Evolutionary conservation across 2,113 vertebrate genomes (phyloP).

Genomic region (Zeus faber): DNA sequence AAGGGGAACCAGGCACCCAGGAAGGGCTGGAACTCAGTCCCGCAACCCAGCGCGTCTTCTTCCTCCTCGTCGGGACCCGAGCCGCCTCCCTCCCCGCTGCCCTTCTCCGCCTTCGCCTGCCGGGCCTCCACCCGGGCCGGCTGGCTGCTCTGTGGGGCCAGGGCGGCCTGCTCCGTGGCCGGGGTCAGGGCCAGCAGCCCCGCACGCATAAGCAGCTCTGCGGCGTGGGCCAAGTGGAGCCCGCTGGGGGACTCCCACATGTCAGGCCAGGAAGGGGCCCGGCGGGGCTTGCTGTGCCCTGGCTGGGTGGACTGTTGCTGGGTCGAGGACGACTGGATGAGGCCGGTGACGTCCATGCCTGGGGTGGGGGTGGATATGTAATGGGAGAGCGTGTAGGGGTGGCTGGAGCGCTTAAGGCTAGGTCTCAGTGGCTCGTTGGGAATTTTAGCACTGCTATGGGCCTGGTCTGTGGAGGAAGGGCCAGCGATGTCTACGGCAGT

Average conservation of each 20-base stretch:
- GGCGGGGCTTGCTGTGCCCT: constrained; percentile 84
- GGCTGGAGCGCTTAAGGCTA: constrained; percentile 90
- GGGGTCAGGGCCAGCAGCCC: constrained; percentile 81
- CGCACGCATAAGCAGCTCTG: constrained; percentile 94
- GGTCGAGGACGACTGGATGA: constrained; percentile 87
- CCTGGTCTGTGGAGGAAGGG: constrained; percentile 82
- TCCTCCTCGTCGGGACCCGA: constrained; percentile 79
- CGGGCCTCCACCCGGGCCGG: constrained; percentile 48
- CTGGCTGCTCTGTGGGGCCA: constrained; percentile 56
- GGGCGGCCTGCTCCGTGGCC: constrained; percentile 58
- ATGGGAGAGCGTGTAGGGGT: constrained; percentile 86
- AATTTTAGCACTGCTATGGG: constrained; percentile 92
- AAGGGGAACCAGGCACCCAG: constrained; percentile 87
- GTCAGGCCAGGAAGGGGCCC: constrained; percentile 85
- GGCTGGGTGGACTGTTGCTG: constrained; percentile 74
- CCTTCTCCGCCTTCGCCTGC: constrained; percentile 71
- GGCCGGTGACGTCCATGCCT: constrained; percentile 82
- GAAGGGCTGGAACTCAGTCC: constrained; percentile 94
- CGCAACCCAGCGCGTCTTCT: constrained; percentile 85
- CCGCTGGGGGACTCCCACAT: constrained; percentile 89
- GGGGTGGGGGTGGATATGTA: constrained; percentile 74
- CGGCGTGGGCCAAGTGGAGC: constrained; percentile 93
- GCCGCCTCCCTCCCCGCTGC: constrained; percentile 80
- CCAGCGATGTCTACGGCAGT: constrained; percentile 76
- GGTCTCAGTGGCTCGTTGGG: constrained; percentile 96